Conservation (phyloP, 2,888 invertebrate species). For the Coecobrya sp. region DNA sequence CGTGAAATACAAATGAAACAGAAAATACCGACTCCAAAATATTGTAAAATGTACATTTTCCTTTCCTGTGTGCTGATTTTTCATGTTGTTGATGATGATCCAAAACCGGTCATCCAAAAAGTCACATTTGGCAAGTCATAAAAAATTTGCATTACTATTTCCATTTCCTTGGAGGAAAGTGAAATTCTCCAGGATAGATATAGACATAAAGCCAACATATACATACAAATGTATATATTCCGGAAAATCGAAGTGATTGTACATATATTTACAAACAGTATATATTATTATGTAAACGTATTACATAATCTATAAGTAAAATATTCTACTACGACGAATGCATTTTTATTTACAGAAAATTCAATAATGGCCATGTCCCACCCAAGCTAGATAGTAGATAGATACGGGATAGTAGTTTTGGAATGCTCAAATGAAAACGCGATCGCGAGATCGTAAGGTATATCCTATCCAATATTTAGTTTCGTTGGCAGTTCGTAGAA, state of each 20-base stretch:
- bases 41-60: too few relatives aligned
- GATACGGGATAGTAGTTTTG: background rate
- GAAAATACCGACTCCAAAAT: background rate
- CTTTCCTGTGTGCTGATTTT: constrained; percentile 49
- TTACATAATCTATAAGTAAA: background rate
- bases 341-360: constrained; percentile 59
- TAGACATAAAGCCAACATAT: background rate
- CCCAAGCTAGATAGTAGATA: background rate
- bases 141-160: constrained; percentile 55
- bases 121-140: constrained; percentile 72
- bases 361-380: constrained; percentile 47
- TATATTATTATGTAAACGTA: background rate
- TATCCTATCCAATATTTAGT: background rate
- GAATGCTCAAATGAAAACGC: background rate
- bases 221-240: background rate
- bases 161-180: constrained; percentile 41
- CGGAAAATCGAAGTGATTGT: background rate
- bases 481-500: constrained; percentile 20
- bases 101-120: constrained; percentile 59
- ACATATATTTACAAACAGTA: background rate
- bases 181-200: background rate
- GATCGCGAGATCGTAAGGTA: background rate
- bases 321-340: constrained; percentile 7
- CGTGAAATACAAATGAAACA: background rate
- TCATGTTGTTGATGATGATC: constrained; percentile 61